Evolutionary conservation across 2,888 invertebrate genomes (phyloP).

Genomic region (Dryocosmus kuriphilus): DNA sequence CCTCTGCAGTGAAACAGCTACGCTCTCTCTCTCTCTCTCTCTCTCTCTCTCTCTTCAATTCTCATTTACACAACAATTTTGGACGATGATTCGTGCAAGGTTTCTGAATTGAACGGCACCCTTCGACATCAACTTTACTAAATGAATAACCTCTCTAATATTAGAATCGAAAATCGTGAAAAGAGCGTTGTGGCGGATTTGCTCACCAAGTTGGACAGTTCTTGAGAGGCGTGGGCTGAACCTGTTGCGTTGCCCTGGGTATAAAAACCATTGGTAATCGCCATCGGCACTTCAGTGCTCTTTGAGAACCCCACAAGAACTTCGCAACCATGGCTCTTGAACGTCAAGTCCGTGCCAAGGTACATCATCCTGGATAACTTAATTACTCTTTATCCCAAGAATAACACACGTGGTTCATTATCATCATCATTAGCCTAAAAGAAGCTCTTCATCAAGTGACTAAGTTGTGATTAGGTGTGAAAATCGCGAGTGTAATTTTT

Average conservation of each 20-base stretch:
- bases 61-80: slow-evolving; percentile 32
- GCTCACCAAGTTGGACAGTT: slow-evolving; percentile 63
- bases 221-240: slow-evolving; percentile 67
- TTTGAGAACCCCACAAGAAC: slow-evolving; percentile 51
- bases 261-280: slow-evolving; percentile 69
- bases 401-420: background rate
- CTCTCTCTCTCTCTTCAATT: too few species aligned
- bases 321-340: slow-evolving; percentile 89
- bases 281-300: slow-evolving; percentile 71
- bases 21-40: too few species aligned
- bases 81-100: slow-evolving; percentile 50
- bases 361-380: slow-evolving; percentile 70
- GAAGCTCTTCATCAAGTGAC: background rate
- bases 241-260: slow-evolving; percentile 60
- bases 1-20: background rate
- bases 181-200: slow-evolving; percentile 56
- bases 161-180: slow-evolving; percentile 71
- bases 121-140: slow-evolving; percentile 54
- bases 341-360: slow-evolving; percentile 94
- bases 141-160: slow-evolving; percentile 70
- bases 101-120: slow-evolving; percentile 40
- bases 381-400: background rate
- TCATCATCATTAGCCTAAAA: background rate
- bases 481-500: background rate
- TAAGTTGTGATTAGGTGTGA: background rate